These are phyloP conservation scores for Drosophila grimshawi DNA, from an alignment of 1,140 invertebrate species.

Conservation along the genomic window DNA sequence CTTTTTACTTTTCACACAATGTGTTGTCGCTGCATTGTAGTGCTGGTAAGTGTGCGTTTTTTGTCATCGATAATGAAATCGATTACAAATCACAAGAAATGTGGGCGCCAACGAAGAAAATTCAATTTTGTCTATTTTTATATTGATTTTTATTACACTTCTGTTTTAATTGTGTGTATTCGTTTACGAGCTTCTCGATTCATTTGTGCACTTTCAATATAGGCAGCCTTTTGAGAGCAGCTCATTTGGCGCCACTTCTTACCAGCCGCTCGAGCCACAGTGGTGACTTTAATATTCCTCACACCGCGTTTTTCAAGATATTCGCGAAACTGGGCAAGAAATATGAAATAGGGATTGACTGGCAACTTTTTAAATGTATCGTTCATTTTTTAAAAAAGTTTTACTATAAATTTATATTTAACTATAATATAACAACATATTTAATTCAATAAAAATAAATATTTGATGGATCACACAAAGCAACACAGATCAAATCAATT, in stretches of 20 bases:
- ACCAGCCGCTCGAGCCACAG: slow-evolving; percentile 23
- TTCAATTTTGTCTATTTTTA: background rate
- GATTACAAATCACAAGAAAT: background rate
- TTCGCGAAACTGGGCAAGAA: slow-evolving; percentile 39
- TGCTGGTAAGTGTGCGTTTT: slow-evolving; percentile 8
- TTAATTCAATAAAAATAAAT: background rate
- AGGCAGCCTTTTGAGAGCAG: slow-evolving; percentile 29
- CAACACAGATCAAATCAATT: background rate
- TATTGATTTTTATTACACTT: background rate
- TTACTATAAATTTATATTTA: background rate
- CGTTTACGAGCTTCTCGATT: slow-evolving; percentile 15
- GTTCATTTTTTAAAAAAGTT: background rate
- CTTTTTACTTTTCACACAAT: slow-evolving; percentile 24
- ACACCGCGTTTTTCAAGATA: slow-evolving; percentile 26
- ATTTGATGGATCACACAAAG: background rate
- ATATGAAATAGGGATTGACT: slow-evolving; percentile 47
- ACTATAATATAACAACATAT: background rate
- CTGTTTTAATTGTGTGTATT: too few species aligned
- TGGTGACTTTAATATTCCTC: slow-evolving; percentile 15
- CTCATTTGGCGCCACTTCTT: slow-evolving; percentile 56
- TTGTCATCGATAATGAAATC: slow-evolving; percentile 1
- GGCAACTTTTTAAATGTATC: background rate
- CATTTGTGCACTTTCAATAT: slow-evolving; percentile 17
- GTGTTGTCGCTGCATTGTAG: slow-evolving; percentile 24
- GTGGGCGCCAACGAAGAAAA: background rate